Base-by-base conservation (phyloP, 2,113 vertebrate genomes). In the Collichthys lucidus region DNA sequence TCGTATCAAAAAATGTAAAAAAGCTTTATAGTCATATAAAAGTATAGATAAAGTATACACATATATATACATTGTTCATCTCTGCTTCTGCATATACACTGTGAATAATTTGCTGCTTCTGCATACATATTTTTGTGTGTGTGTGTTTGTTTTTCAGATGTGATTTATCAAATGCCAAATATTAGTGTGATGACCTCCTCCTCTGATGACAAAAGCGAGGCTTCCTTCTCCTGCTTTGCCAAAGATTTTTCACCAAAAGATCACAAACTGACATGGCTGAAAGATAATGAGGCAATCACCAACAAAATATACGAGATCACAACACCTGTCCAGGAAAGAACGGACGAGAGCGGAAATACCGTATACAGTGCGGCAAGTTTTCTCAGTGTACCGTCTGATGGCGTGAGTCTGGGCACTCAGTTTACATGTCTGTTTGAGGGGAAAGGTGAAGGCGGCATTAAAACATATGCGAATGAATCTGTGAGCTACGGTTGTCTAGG, bases 151-250 rank as follows among this genome's bases (percentile, higher is more conserved):
- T 85, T 94, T 95, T 78, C 91, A 94, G 93, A 0, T 14, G 0
- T 2, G n/a, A 0, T 3, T 68, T 50, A 11, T 62, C 0, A 5
- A 5, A 0, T 0, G 29, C 88, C 94, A 68, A 55, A 61, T 81
- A 0, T 95, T 64, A 86, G 40, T 61, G 49, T 89, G 74, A 77
- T 71, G 20, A 29, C 35, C 50, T 84, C 76, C 31, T 12, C 71
- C 46, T 74, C 31, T 20, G 91, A 86, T 0, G 77, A 40, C 3
- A 12, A 44, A 0, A 5, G 0, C 3, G 74, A 80, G 1, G 78
- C 53, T 69, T 78, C 81, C 61, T 91, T 94, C 68, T 77, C 86
- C 85, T 96, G 95, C 85, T 63, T 91, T 82, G 94, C 94, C 80
- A 82, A 62, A 75, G 77, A 87, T 17, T 95, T 95, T 91, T 55